Evolutionary conservation across 2,888 invertebrate genomes (phyloP).

Genomic region (Temnothorax unifasciatus): DNA sequence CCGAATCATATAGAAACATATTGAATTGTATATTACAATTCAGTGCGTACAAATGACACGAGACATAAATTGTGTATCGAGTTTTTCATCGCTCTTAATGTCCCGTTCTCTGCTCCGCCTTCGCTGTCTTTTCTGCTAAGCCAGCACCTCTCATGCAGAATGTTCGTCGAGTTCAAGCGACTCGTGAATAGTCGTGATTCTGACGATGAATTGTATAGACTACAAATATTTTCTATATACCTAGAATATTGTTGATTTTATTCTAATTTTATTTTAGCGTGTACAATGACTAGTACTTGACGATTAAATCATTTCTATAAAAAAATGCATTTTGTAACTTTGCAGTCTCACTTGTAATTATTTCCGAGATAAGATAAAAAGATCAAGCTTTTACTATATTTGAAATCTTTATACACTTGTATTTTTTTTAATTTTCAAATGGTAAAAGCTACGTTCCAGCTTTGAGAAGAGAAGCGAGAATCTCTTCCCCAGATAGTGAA

Average conservation of each 20-base stretch:
- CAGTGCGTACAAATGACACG: neutral
- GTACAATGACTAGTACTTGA: neutral
- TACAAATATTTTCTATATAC: neutral
- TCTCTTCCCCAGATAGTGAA: neutral
- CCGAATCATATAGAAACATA: neutral
- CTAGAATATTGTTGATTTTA: conserved; percentile 15
- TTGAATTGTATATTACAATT: conserved; percentile 2
- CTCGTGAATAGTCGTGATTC: neutral
- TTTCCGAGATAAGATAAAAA: neutral
- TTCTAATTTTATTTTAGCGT: neutral
- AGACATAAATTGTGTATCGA: conserved; percentile 1
- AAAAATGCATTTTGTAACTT: neutral
- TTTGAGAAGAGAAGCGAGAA: neutral
- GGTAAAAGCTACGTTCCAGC: neutral
- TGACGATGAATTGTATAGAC: neutral
- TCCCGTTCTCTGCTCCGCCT: neutral
- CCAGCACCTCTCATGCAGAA: neutral
- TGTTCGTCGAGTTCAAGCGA: neutral
- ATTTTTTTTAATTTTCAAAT: neutral
- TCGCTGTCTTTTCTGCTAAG: conserved; percentile 4
- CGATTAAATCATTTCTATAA: neutral
- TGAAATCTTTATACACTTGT: neutral
- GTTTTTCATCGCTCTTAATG: conserved; percentile 11
- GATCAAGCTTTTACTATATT: neutral
- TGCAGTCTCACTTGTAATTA: neutral